These are phyloP conservation scores for Novumbra hubbsi DNA, from an alignment of 2,797 vertebrate species.

Conservation along the genomic window DNA sequence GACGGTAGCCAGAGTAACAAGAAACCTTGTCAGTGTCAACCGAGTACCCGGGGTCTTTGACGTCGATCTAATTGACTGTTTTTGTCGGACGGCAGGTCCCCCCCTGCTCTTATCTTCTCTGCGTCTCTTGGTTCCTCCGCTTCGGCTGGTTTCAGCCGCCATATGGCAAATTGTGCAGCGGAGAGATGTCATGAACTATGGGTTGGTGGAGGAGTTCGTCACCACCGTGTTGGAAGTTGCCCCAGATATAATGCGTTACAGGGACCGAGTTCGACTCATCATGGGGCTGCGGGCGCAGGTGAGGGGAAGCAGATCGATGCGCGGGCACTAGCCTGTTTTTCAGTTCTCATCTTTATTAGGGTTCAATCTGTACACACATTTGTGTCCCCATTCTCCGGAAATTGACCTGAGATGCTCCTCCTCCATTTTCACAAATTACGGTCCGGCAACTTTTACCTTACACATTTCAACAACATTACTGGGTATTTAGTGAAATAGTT, in stretches of 20 bases:
- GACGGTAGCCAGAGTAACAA: not conserved
- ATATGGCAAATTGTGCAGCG: slow-evolving; percentile 45
- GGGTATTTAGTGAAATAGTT: too few relatives aligned
- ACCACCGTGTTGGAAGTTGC: slow-evolving; percentile 36
- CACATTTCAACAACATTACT: too few relatives aligned
- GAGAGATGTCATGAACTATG: slow-evolving; percentile 41
- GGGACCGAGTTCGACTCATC: slow-evolving; percentile 26
- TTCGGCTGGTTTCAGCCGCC: slow-evolving; percentile 48
- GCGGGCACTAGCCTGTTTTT: not conserved
- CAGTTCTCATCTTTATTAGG: not conserved
- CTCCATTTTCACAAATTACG: too few relatives aligned
- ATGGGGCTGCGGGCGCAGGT: slow-evolving; percentile 38
- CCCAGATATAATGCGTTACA: slow-evolving; percentile 40
- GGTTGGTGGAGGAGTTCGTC: slow-evolving; percentile 48
- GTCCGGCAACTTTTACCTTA: too few relatives aligned
- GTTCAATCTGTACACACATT: not conserved
- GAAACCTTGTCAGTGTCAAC: not conserved
- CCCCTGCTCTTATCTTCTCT: not conserved
- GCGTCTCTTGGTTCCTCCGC: slow-evolving; percentile 41
- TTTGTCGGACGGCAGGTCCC: not conserved
- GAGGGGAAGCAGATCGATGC: not conserved
- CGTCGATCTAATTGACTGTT: not conserved
- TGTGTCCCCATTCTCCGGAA: not conserved
- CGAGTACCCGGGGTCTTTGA: not conserved
- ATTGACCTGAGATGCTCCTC: not conserved